Evolutionary conservation across 2,888 invertebrate species (phyloP), one percentile per base, ranked within the genome.

Genomic region (Brachyopa scutellaris): DNA sequence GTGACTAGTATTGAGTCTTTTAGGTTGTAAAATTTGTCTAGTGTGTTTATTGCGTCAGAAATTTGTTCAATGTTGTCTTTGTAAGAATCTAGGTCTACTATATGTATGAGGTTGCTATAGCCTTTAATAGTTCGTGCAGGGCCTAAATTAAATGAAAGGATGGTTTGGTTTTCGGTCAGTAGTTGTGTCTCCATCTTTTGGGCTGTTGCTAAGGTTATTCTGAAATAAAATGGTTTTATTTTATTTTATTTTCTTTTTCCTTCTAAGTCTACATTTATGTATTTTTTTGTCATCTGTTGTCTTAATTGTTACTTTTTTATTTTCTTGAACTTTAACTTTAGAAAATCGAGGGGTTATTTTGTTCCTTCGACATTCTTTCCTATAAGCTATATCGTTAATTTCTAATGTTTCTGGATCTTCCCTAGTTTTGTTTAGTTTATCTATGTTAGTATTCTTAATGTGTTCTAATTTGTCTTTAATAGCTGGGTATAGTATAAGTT

Each of bases 11-110:
- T 33, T 5, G 69, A 57, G 49, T 59, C 59, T 23, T 36, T 59
- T 13, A 26, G 21, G 23, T 59, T 49, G n/a, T 57, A 19, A 19
- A 47, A 59, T 38, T 70, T 70, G 26, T 70, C 59, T 49, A n/a
- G n/a, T n/a, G n/a, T n/a, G n/a, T n/a, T n/a, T n/a, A n/a, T n/a
- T n/a, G n/a, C n/a, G n/a, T n/a, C n/a, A n/a, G n/a, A n/a, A n/a
- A n/a, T n/a, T n/a, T n/a, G n/a, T n/a, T n/a, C n/a, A n/a, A n/a
- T n/a, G n/a, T n/a, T n/a, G n/a, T n/a, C n/a, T n/a, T n/a, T n/a
- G n/a, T n/a, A n/a, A n/a, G n/a, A n/a, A n/a, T n/a, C n/a, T n/a
- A n/a, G n/a, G n/a, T n/a, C n/a, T n/a, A n/a, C n/a, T n/a, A n/a
- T n/a, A n/a, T n/a, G 49, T 29, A 49, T 11, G 11, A 49, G 15